Conservation (phyloP, 2,113 vertebrate genomes). For the Axis porcinus region DNA sequence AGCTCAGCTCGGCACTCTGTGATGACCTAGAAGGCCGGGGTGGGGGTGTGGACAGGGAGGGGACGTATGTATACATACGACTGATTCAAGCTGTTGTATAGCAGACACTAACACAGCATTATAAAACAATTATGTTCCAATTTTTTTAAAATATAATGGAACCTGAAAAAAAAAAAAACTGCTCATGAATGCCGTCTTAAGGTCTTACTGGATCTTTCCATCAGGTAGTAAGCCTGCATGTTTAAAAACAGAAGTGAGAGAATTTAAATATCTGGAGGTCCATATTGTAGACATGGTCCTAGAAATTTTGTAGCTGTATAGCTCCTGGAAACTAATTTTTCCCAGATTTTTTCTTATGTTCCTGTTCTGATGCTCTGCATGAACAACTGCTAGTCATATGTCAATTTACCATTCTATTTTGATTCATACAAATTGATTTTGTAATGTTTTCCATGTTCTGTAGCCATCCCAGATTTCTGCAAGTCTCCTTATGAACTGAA, state of each 20-base stretch:
- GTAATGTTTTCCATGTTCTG: background rate
- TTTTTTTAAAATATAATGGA: background rate
- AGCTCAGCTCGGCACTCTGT: background rate
- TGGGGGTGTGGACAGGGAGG: background rate
- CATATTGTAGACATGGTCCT: background rate
- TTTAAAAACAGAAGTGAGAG: background rate
- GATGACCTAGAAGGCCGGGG: background rate
- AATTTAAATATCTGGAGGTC: background rate
- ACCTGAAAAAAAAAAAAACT: background rate
- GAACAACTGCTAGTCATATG: background rate
- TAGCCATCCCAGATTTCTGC: background rate
- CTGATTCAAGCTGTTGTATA: background rate
- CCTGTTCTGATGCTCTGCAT: background rate
- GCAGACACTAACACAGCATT: background rate
- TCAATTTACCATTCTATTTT: background rate
- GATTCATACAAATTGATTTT: background rate
- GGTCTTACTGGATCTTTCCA: rapidly evolving
- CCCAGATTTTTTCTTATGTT: background rate
- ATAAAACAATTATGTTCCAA: background rate
- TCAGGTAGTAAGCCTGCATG: background rate
- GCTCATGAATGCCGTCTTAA: background rate
- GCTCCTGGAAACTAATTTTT: background rate
- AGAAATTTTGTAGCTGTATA: background rate
- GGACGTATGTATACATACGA: background rate
- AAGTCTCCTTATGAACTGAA: background rate